Evolutionary conservation across 1,140 invertebrate genomes (phyloP).

Genomic region (Papilio polytes): DNA sequence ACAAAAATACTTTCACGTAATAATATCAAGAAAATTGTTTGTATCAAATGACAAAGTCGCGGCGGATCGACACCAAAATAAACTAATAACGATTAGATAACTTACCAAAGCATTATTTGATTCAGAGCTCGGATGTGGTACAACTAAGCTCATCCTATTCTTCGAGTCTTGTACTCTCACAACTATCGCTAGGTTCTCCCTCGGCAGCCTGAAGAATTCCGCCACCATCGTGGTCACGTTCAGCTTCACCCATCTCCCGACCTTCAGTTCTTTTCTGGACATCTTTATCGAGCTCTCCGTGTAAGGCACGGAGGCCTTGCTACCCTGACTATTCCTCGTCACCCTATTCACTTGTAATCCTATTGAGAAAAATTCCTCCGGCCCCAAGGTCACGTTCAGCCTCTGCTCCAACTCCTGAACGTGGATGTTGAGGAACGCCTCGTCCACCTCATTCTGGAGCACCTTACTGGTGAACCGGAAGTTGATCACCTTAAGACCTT

Average conservation of each 20-base stretch:
- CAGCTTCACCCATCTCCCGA: conserved; percentile 89
- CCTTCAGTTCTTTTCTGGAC: conserved; percentile 65
- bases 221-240: conserved; percentile 90
- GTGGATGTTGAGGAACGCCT: conserved; percentile 84
- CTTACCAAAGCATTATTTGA: conserved; percentile 81
- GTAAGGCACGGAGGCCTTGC: conserved; percentile 71
- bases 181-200: conserved; percentile 89
- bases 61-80: no score
- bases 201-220: conserved; percentile 89
- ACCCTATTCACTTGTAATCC: conserved; percentile 77
- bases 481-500: conserved; percentile 81
- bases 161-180: conserved; percentile 86
- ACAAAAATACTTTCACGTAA: no score
- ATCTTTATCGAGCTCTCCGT: conserved; percentile 71
- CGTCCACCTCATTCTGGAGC: conserved; percentile 81
- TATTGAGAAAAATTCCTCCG: conserved; percentile 67
- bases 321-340: conserved; percentile 70
- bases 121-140: conserved; percentile 80
- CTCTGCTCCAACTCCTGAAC: conserved; percentile 73
- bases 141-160: conserved; percentile 73
- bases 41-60: no score
- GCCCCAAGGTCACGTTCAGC: conserved; percentile 61
- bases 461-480: conserved; percentile 85
- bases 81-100: conserved; percentile 26
- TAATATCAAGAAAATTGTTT: no score